phyloP scores from a whole-genome alignment of 1,140 invertebrate species.

The Lordiphosa clarofinis region DNA sequence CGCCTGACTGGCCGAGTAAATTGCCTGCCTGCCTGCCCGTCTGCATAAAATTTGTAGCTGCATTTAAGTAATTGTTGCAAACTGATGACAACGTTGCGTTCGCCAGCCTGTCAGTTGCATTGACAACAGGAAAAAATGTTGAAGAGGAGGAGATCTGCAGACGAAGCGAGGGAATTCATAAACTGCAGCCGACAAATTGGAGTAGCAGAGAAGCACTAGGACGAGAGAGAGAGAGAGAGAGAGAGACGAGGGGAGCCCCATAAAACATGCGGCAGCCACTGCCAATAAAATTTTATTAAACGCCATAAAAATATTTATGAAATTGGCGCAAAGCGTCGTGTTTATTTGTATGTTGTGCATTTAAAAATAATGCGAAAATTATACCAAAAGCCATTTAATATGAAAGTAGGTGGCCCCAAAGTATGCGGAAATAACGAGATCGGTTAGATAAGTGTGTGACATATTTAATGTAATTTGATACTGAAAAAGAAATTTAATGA shows the following conservation, averaged over 20 bases:
- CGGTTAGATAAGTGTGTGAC: constrained; percentile 9
- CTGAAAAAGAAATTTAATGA: no score
- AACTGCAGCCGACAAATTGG: constrained; percentile 64
- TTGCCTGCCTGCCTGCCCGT: constrained; percentile 33
- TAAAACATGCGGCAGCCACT: constrained; percentile 2
- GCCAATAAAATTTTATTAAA: constrained; percentile 75
- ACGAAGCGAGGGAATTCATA: constrained; percentile 52
- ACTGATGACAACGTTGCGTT: constrained; percentile 60
- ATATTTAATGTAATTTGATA: neutral
- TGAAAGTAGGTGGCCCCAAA: constrained; percentile 1
- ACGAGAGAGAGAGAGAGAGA: constrained; percentile 3
- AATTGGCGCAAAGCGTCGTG: constrained; percentile 61
- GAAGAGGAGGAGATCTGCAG: constrained; percentile 10
- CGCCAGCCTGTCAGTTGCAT: constrained; percentile 52
- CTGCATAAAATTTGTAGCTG: constrained; percentile 51
- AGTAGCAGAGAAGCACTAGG: constrained; percentile 20
- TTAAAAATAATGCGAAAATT: constrained; percentile 72
- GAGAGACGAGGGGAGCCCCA: neutral
- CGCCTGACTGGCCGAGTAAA: constrained; percentile 51
- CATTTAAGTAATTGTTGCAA: constrained; percentile 76
- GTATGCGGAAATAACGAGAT: constrained; percentile 44
- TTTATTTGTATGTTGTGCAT: constrained; percentile 63
- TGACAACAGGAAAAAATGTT: constrained; percentile 48
- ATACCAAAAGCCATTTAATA: constrained; percentile 30
- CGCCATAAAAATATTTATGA: constrained; percentile 75